These are phyloP conservation scores for Dryoscopus gambensis DNA, from an alignment of 2,113 vertebrate species.

Conservation along the genomic window DNA sequence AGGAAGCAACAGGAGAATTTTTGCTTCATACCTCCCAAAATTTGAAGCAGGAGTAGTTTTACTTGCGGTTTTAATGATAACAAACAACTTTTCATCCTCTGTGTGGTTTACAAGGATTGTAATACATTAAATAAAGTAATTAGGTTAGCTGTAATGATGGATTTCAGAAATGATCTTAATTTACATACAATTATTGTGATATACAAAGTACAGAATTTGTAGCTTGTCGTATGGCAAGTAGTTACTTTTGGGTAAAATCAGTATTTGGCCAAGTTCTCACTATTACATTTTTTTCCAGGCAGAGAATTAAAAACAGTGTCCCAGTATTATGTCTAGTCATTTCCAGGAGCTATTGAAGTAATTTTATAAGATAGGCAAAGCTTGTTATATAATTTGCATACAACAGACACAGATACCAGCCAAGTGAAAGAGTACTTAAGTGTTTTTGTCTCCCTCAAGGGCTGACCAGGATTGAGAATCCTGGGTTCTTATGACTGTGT, in stretches of 20 bases:
- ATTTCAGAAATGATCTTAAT: conserved; percentile 22
- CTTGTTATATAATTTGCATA: not conserved
- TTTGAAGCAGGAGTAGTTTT: not conserved
- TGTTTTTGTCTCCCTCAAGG: not conserved
- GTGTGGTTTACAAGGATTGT: not conserved
- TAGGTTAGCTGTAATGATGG: not conserved
- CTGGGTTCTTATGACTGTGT: not conserved
- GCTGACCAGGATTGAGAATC: not conserved
- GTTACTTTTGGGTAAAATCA: not conserved
- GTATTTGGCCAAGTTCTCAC: not conserved
- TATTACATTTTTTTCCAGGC: not conserved
- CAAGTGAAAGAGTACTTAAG: not conserved
- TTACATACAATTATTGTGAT: conserved; percentile 29
- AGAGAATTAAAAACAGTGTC: not conserved
- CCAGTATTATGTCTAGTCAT: not conserved
- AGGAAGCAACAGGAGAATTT: not conserved
- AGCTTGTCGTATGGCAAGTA: not conserved
- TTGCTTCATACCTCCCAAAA: not conserved
- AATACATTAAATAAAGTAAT: not conserved
- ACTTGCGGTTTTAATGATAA: not conserved
- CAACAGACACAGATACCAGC: not conserved
- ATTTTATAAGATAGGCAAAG: not conserved
- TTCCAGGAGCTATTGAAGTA: not conserved
- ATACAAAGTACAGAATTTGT: conserved; percentile 7
- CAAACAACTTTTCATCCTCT: not conserved